These are phyloP conservation scores for Rhinichthys osculus DNA, from an alignment of 2,797 vertebrate species.

Conservation along the genomic window DNA sequence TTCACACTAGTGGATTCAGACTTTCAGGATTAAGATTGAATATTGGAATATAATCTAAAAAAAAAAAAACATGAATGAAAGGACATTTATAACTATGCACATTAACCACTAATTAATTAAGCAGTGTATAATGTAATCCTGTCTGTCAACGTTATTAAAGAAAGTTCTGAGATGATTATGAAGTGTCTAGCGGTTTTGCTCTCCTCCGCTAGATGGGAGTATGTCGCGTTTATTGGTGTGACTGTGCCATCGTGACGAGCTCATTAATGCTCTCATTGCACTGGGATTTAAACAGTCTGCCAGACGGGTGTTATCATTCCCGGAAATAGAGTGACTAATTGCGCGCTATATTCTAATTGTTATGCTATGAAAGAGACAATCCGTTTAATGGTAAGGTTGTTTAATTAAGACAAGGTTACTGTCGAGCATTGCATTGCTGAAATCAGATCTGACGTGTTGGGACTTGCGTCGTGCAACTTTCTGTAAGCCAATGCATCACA, in stretches of 20 bases:
- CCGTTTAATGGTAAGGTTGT: conserved; percentile 47
- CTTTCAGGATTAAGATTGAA: not conserved
- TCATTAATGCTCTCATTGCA: conserved; percentile 66
- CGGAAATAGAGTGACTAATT: conserved; percentile 57
- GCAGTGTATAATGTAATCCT: not conserved
- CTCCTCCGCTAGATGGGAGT: conserved; percentile 68
- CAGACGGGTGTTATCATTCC: conserved; percentile 61
- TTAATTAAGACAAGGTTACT: conserved; percentile 47
- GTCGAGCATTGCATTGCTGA: conserved; percentile 37
- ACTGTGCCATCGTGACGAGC: conserved; percentile 61
- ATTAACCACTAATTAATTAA: not conserved
- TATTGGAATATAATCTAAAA: not conserved
- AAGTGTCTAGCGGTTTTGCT: not conserved
- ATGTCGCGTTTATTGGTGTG: conserved; percentile 34
- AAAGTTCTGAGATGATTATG: not conserved
- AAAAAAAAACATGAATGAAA: not conserved
- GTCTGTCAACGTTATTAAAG: not conserved
- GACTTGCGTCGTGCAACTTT: not conserved
- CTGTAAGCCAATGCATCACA: conserved; percentile 22
- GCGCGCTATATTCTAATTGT: conserved; percentile 52
- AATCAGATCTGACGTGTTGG: conserved; percentile 46
- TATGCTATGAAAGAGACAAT: conserved; percentile 42
- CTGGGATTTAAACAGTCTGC: conserved; percentile 61
- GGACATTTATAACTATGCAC: not conserved
- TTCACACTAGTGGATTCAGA: not conserved